A percentile compares a stretch with the other conserved stretches of the same genome.
Evolutionary conservation across 2,113 vertebrate genomes (phyloP).

Genomic region (Gobius niger): DNA sequence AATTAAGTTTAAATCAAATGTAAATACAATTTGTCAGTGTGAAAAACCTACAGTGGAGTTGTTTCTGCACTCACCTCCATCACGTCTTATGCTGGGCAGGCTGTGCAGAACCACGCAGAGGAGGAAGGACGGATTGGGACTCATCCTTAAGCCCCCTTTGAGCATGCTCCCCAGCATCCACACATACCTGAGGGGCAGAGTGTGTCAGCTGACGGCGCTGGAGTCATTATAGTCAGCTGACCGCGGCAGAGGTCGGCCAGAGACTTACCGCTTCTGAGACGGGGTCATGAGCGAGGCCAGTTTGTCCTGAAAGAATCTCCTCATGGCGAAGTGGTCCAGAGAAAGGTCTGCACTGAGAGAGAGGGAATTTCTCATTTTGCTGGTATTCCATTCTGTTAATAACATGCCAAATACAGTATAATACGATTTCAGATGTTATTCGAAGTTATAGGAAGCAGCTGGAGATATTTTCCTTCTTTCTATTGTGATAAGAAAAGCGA

Average conservation of each 20-base stretch:
- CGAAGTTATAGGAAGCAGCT: too few relatives aligned
- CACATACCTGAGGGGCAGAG: constrained; percentile 77
- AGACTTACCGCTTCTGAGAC: constrained; percentile 86
- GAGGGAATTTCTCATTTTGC: constrained; percentile 30
- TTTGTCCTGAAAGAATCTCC: constrained; percentile 89
- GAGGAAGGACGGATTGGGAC: constrained; percentile 81
- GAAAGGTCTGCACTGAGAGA: constrained; percentile 87
- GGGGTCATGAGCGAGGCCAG: constrained; percentile 87
- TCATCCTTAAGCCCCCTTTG: constrained; percentile 84
- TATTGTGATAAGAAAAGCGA: too few relatives aligned
- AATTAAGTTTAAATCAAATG: not conserved
- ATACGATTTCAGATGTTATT: not conserved
- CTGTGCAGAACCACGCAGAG: constrained; percentile 85
- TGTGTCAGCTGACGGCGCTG: not conserved
- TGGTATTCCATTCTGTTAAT: not conserved
- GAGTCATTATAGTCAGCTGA: constrained; percentile 18
- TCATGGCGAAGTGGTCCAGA: constrained; percentile 92
- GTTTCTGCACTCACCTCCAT: constrained; percentile 75
- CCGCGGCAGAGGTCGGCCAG: not conserved
- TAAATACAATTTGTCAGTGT: too few relatives aligned
- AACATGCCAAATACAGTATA: not conserved
- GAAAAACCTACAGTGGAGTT: not conserved
- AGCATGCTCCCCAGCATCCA: constrained; percentile 85
- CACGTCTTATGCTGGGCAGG: constrained; percentile 78
- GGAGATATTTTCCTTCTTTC: too few relatives aligned